Evolutionary conservation across 2,888 invertebrate genomes (phyloP), one percentile per base, ranked within the genome.

Genomic region (Bibio marci): DNA sequence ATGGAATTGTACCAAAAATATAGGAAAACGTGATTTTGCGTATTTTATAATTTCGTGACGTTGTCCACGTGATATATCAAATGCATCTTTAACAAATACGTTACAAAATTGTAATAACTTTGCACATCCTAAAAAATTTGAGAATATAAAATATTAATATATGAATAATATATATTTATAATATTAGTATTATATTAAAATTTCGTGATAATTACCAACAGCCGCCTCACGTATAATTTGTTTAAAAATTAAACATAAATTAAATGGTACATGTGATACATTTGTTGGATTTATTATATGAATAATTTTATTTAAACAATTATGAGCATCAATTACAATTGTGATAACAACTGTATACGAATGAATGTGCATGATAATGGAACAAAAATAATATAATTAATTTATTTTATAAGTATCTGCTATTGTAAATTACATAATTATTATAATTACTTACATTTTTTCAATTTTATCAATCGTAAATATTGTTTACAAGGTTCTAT

Each of bases 41-140:
- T 74, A 76, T 50, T 71, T 66, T 42, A 76, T 71, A 18, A 77
- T 73, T 56, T 76, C 74, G 50, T 76, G 69, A 44, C 74, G 63
- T 50, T 77, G 76, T 45, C 70, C 69, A 41, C 69, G 62, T 7
- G 71, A 65, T 43, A 76, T 57, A 48, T 73, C 71, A 30, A 66
- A 59, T 51, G 73, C 74, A 47, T 71, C 65, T 52, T 71, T 71
- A 15, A 72, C 68, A 52, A 74, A 76, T 43, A 76, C 58, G 52
- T 76, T 73, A 57, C 75, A 76, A 28, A 76, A 61, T 41, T 74
- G 64, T 37, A 76, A 55, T 28, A 71, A 53, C 56, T 69, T 69
- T 36, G 62, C 64, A 45, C 62, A 61, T 45, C 65, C 70, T 68
- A 43, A 18, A 18, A 28, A 22, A 12, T 8, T 28, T 22, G 18